These are phyloP conservation scores for Drosophila birchii DNA, from an alignment of 2,888 invertebrate genomes.

Conservation along the genomic window DNA sequence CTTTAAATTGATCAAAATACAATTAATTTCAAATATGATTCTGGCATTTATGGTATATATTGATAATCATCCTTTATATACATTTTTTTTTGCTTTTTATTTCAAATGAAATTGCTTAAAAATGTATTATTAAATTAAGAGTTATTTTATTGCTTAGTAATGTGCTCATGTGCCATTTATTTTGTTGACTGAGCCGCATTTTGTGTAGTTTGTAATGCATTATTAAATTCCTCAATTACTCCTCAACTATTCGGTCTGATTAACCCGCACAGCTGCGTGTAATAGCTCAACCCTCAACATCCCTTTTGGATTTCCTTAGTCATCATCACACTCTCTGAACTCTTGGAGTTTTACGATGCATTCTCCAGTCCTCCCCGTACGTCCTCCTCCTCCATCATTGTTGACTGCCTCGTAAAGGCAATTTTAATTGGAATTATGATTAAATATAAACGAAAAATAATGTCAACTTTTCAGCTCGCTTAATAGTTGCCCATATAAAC, in stretches of 20 bases:
- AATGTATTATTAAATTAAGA: neutral
- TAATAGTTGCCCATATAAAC: constrained; percentile 65
- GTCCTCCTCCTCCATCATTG: constrained; percentile 6
- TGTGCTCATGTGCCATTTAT: neutral
- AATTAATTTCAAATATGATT: neutral
- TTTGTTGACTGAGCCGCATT: constrained; percentile 1
- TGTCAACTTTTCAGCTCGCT: constrained; percentile 69
- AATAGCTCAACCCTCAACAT: constrained; percentile 26
- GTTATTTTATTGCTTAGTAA: neutral
- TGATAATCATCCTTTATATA: neutral
- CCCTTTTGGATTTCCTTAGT: constrained; percentile 20
- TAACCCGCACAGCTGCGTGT: constrained; percentile 37
- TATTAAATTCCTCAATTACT: constrained; percentile 26
- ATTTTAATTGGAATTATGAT: constrained; percentile 70
- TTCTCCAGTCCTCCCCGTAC: neutral
- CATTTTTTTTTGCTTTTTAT: neutral
- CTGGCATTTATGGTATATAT: neutral
- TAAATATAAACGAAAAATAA: constrained; percentile 64
- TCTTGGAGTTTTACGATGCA: constrained; percentile 31
- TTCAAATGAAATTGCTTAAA: neutral
- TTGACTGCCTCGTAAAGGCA: constrained; percentile 35
- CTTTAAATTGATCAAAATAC: too few relatives aligned
- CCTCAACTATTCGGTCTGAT: constrained; percentile 14
- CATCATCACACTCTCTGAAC: constrained; percentile 12
- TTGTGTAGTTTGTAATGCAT: constrained; percentile 6